These are phyloP conservation scores for Rattus norvegicus DNA, from an alignment of 2,113 vertebrate species.

Conservation along the genomic window DNA sequence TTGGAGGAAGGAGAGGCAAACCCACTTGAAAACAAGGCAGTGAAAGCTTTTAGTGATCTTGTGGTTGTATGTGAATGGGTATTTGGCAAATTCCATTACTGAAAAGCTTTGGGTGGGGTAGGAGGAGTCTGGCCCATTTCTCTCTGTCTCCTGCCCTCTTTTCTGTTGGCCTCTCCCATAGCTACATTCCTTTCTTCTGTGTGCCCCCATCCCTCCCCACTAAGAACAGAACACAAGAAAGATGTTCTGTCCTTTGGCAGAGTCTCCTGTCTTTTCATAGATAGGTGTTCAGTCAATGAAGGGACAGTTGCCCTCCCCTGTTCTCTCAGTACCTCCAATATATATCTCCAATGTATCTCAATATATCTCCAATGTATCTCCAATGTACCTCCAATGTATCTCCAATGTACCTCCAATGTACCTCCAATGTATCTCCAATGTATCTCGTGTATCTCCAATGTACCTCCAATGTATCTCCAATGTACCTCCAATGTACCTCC, in stretches of 20 bases:
- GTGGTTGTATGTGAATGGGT: conserved; percentile 40
- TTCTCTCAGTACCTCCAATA: neutral
- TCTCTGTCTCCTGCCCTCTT: neutral
- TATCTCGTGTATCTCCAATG: no score
- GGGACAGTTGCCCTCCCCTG: neutral
- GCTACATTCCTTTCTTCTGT: neutral
- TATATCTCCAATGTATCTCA: no score
- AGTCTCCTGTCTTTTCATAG: neutral
- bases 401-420: no score
- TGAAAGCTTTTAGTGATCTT: conserved; percentile 55
- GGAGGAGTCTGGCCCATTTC: neutral
- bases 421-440: no score
- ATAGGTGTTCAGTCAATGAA: conserved; percentile 31
- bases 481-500: no score
- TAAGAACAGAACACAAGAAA: neutral
- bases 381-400: no score
- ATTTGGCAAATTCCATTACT: conserved; percentile 43
- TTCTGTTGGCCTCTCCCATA: neutral
- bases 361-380: no score
- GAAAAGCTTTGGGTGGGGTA: neutral
- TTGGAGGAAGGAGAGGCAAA: conserved; percentile 54
- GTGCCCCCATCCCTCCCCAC: neutral
- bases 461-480: no score
- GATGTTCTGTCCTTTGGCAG: neutral
- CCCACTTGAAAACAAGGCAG: conserved; percentile 38